These are phyloP conservation scores for Mylabris phalerata DNA, from an alignment of 1,140 invertebrate species.

Conservation along the genomic window DNA sequence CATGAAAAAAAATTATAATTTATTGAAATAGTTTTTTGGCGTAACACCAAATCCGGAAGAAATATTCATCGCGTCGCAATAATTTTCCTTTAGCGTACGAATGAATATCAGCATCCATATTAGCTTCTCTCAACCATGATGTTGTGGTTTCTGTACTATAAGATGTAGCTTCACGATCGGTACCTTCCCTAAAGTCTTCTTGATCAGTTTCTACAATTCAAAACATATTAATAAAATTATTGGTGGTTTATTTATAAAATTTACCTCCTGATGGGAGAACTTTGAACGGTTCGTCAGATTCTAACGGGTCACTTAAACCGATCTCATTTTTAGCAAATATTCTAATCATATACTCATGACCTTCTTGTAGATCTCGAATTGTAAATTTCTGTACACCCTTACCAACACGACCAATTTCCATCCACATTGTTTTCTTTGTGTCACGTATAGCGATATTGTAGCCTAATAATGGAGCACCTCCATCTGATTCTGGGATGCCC, in stretches of 20 bases:
- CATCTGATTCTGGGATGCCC: slow-evolving; percentile 89
- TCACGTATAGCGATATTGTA: slow-evolving; percentile 93
- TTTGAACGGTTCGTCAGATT: slow-evolving; percentile 87
- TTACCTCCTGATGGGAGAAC: slow-evolving; percentile 74
- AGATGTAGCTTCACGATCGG: slow-evolving; percentile 60
- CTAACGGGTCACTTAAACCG: slow-evolving; percentile 87
- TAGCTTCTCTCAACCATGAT: slow-evolving; percentile 83
- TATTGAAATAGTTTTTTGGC: slow-evolving; percentile 75
- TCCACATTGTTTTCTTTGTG: slow-evolving; percentile 90
- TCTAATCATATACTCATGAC: slow-evolving; percentile 81
- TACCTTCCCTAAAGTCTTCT: slow-evolving; percentile 52
- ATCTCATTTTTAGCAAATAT: slow-evolving; percentile 94
- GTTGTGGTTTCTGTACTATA: slow-evolving; percentile 88
- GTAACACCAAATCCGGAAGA: slow-evolving; percentile 88
- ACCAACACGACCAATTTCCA: slow-evolving; percentile 83
- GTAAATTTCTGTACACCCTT: slow-evolving; percentile 76
- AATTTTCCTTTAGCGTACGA: slow-evolving; percentile 78
- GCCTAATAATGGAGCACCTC: slow-evolving; percentile 80
- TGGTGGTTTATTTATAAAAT: slow-evolving; percentile 1
- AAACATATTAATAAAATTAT: not conserved
- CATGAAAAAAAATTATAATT: slow-evolving; percentile 23
- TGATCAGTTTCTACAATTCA: slow-evolving; percentile 40
- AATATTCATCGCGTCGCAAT: slow-evolving; percentile 82
- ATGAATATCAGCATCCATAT: slow-evolving; percentile 88
- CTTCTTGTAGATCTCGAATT: slow-evolving; percentile 80